Base-by-base conservation (phyloP, 2,113 vertebrate species). In the Willisornis vidua region DNA sequence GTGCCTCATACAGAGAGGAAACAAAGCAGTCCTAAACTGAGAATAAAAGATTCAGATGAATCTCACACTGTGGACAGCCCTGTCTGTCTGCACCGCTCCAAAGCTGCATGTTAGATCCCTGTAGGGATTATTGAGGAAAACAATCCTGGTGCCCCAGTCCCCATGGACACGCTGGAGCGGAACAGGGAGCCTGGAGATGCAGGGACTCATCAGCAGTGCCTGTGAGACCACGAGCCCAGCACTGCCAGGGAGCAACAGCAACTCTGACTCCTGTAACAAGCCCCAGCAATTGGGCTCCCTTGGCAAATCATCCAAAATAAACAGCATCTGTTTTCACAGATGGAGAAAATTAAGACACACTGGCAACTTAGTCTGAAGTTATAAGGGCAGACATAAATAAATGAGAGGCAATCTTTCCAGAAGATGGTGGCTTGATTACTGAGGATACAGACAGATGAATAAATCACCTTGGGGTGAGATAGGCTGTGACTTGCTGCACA, bases 321-420 rank as follows among this genome's bases (percentile, higher is more conserved):
- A 94, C 95, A 97, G 94, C 96, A 97, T 94, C 95, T 97, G 96
- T 94, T 97, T 96, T 49, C 96, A 96, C 95, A 97, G 95, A 97
- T 97, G 96, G 96, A 95, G 94, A 93, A 84, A 93, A 97, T 96
- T 93, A 94, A 97, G 93, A 92, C 73, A 35, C 33, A 70, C 92
- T 35, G 70, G 92, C 94, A 94, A 97, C 90, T 96, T 94, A 39
- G 96, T 95, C 87, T 89, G 93, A 96, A 96, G 94, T 95, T 96
- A 87, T 76, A 96, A 96, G 96, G 95, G 68, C 93, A 96, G 94
- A 95, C 94, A 77, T 94, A 96, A 97, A 97, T 94, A 95, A 96
- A 97, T 92, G 92, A 95, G 95, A 94, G 86, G 96, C 88, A 95
- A 70, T 89, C 94, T 86, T 90, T 92, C 92, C 86, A 57, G 90